Evolutionary conservation across 2,888 invertebrate species (phyloP), one percentile per base, ranked within the genome.

Genomic region (Latrodectus hesperus): DNA sequence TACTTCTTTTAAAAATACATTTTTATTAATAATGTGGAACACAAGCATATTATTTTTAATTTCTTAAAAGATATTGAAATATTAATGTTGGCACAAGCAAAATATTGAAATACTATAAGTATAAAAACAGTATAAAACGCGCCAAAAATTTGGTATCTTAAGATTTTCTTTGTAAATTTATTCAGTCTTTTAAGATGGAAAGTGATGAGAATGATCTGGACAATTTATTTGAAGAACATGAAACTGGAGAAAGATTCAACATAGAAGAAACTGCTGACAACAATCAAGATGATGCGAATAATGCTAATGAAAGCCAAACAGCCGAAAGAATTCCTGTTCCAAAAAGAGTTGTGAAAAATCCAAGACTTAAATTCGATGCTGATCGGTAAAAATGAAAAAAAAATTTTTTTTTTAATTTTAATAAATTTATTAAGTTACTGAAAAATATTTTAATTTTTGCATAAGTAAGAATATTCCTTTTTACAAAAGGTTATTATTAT

Each of bases 281-380:
- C 1, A 76, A 64, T 73, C 53, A 72, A 6, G 26, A 53, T 60
- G 38, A 49, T 38, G 55, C 26, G 11, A 78, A 71, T 68, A 67
- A 78, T 26, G 11, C 72, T 38, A 82, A 85, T 64, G 79, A 53
- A 60, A 60, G n/a, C 26, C 38, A 68, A 67, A 68, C 60, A 49
- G 72, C 77, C 22, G 72, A 73, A 38, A 75, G 51, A 76, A 79
- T 82, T 52, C 65, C 81, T 17, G 76, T 72, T 16, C 79, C 70
- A 4, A 88, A 76, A 72, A 60, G 88, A 74, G 38, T 84, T 52
- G 68, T 87, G 0, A 84, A 65, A 79, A 81, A 88, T 55, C 89
- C 89, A 6, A 84, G 88, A 76, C 8, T 85, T n/a, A 89, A 84
- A 72, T 83, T 90, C n/a, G 86, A 90, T 72, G 83, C 81, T 17